A percentile compares a stretch with the other conserved stretches of the same genome.
These are phyloP conservation scores for Phania funesta DNA, from an alignment of 2,888 invertebrate species.

Conservation along the genomic window DNA sequence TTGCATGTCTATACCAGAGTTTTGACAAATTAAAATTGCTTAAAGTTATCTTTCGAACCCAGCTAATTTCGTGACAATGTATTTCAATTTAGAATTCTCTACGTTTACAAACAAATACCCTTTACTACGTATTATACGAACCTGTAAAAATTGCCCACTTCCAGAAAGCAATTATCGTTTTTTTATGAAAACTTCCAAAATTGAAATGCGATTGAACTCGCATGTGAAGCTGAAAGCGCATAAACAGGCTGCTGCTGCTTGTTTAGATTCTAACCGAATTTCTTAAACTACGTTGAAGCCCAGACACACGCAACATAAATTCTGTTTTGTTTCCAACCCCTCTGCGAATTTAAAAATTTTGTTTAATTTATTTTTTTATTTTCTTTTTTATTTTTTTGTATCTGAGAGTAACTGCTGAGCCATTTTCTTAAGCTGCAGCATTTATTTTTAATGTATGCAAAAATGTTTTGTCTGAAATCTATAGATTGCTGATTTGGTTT, in stretches of 20 bases:
- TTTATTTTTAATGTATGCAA: slow-evolving; percentile 52
- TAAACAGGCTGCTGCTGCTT: slow-evolving; percentile 6
- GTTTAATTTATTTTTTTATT: no score
- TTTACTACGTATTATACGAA: not conserved
- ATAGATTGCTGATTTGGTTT: slow-evolving; percentile 40
- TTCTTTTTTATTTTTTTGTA: not conserved
- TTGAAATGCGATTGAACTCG: slow-evolving; percentile 27
- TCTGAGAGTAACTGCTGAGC: no score
- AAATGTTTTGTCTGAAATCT: slow-evolving; percentile 53
- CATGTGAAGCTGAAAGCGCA: slow-evolving; percentile 1
- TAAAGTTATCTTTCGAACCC: no score
- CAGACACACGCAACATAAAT: slow-evolving; percentile 58
- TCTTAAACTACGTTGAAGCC: slow-evolving; percentile 16
- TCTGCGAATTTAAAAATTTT: not conserved
- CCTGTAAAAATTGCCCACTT: slow-evolving; percentile 37
- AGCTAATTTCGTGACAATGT: no score
- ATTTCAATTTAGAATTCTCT: no score
- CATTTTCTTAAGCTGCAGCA: slow-evolving; percentile 12
- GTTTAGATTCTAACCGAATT: not conserved
- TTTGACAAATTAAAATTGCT: no score
- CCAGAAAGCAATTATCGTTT: slow-evolving; percentile 67
- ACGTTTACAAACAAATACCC: no score
- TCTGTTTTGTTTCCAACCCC: slow-evolving; percentile 15
- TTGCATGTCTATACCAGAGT: no score
- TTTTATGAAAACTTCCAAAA: slow-evolving; percentile 62